phyloP scores from a whole-genome alignment of 1,140 invertebrate species.

The Mactra quadrangularis region DNA sequence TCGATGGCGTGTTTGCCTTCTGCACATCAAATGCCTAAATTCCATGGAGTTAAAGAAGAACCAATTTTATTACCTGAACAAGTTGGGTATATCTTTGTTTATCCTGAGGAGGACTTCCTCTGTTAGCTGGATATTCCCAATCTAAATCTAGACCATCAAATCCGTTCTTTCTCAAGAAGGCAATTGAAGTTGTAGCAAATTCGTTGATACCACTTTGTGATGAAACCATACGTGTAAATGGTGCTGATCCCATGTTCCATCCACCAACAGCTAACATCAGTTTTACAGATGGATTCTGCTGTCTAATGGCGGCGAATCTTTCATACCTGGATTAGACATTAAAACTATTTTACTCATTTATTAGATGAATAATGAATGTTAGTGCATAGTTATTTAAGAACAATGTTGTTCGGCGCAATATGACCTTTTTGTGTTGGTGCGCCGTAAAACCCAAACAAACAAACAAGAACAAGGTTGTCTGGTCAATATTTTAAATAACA shows the following conservation, averaged over 20 bases:
- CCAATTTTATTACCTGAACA: constrained; percentile 89
- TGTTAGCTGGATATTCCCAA: constrained; percentile 97
- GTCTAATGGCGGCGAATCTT: constrained; percentile 96
- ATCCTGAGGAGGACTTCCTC: constrained; percentile 96
- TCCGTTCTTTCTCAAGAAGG: constrained; percentile 88
- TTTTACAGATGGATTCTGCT: constrained; percentile 97
- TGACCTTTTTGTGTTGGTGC: too few species aligned
- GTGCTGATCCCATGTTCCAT: constrained; percentile 96
- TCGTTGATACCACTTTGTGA: constrained; percentile 62
- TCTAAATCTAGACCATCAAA: constrained; percentile 98
- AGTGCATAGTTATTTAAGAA: too few species aligned
- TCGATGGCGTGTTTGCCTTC: too few species aligned
- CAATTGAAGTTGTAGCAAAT: constrained; percentile 86
- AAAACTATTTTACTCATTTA: too few species aligned
- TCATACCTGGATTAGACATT: constrained; percentile 94
- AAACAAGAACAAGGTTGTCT: too few species aligned
- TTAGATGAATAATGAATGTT: too few species aligned
- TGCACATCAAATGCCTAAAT: too few species aligned
- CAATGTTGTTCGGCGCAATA: too few species aligned
- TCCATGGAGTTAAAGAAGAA: too few species aligned
- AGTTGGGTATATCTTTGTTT: constrained; percentile 94
- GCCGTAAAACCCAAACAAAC: too few species aligned
- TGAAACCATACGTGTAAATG: constrained; percentile 83
- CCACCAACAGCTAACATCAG: constrained; percentile 97
- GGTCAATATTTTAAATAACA: too few species aligned